Conservation (phyloP, 2,888 invertebrate species). For the Gasteruption jaculator region DNA sequence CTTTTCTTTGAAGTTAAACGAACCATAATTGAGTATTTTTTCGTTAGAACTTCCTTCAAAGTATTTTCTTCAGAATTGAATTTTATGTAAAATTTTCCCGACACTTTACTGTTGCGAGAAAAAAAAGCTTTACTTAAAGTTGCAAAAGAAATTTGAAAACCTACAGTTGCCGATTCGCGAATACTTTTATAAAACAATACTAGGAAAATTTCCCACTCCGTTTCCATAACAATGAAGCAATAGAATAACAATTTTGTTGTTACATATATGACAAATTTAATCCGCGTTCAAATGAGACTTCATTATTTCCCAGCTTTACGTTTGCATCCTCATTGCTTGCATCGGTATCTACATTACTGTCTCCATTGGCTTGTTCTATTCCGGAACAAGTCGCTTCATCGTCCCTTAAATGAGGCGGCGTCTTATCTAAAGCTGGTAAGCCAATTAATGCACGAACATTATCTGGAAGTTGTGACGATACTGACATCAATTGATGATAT, state of each 20-base stretch:
- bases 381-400: slow-evolving; percentile 28
- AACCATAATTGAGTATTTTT: too few species aligned
- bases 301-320: slow-evolving; percentile 39
- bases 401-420: slow-evolving; percentile 26
- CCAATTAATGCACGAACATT: slow-evolving; percentile 71
- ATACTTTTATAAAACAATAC: background rate
- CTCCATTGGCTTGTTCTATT: slow-evolving; percentile 44
- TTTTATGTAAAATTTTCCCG: too few species aligned
- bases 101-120: too few species aligned
- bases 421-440: slow-evolving; percentile 51
- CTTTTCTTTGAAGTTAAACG: too few species aligned
- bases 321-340: slow-evolving; percentile 44
- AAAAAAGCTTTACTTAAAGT: too few species aligned
- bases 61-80: slow-evolving; percentile 7
- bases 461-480: slow-evolving; percentile 66
- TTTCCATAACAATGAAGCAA: too few species aligned
- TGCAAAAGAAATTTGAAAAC: background rate
- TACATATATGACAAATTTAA: slow-evolving; percentile 45
- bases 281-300: slow-evolving; percentile 46
- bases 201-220: background rate
- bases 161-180: background rate
- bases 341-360: slow-evolving; percentile 44
- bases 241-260: slow-evolving; percentile 30
- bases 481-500: slow-evolving; percentile 76
- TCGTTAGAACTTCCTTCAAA: too few species aligned